These are phyloP conservation scores for Tetragonula clypearis DNA, from an alignment of 1,140 invertebrate genomes.

Conservation along the genomic window DNA sequence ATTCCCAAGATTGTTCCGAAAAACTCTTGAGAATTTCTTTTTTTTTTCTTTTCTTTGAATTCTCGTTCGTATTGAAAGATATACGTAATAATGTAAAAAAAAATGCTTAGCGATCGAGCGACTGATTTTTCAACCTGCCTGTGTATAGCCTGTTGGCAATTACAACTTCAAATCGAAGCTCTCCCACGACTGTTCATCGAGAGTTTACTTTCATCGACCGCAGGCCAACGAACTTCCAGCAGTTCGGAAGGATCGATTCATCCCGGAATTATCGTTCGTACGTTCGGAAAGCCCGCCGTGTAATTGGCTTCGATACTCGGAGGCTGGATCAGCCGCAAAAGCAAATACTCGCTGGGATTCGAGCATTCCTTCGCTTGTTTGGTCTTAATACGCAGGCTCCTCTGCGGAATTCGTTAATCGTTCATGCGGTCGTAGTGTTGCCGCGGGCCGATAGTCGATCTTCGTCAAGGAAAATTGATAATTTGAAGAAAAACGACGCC, in stretches of 20 bases:
- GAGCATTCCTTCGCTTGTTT: not conserved
- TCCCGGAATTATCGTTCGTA: slow-evolving; percentile 25
- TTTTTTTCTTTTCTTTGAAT: too few species aligned
- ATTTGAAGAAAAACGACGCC: not conserved
- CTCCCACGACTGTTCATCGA: too few species aligned
- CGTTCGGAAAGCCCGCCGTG: slow-evolving; percentile 18
- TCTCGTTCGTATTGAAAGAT: too few species aligned
- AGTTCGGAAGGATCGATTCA: slow-evolving; percentile 1
- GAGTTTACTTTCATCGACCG: slow-evolving; percentile 34
- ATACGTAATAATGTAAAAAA: not conserved
- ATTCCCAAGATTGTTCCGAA: too few species aligned
- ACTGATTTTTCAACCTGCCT: not conserved
- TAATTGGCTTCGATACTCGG: slow-evolving; percentile 25
- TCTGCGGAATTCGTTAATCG: not conserved
- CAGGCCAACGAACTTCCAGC: slow-evolving; percentile 7
- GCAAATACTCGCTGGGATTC: slow-evolving; percentile 1
- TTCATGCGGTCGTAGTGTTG: not conserved
- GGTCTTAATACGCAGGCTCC: not conserved
- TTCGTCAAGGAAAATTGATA: not conserved
- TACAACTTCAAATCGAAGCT: not conserved
- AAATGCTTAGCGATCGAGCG: slow-evolving; percentile 1
- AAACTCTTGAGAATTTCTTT: too few species aligned
- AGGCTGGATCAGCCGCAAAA: not conserved
- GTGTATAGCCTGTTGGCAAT: not conserved
- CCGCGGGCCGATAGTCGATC: not conserved